Evolutionary conservation across 1,140 invertebrate genomes (phyloP), one percentile per base, ranked within the genome.

Genomic region (Steinernema khuongi): DNA sequence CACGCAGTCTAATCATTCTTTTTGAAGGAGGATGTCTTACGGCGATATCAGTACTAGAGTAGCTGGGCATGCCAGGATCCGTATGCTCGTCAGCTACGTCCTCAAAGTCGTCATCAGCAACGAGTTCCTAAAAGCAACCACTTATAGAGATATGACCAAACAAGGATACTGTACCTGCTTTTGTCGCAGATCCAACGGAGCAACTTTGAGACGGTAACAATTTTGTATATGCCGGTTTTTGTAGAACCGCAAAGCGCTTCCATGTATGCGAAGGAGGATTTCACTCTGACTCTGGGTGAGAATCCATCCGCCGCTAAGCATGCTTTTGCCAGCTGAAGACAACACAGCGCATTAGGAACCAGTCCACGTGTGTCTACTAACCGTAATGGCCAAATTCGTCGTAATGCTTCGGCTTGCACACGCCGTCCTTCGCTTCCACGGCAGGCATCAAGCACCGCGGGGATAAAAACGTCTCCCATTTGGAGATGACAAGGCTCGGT

Each of bases 381-480:
- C 83, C 84, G 70, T 81, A 74, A 41, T 81, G 85, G 19, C 84
- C 82, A 68, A 85, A 84, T 18, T 84, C 71, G 69, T 84, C 82
- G n/a, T 79, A 72, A 50, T 85, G 68, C 50, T 82, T 84, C 0
- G 71, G 71, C 32, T 81, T 70, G 67, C 84, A 85, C 0, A 85
- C 72, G 17, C 80, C 71, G 19, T 84, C 79, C 31, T 75, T 77
- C 1, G 70, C 44, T 73, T 83, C 82, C 14, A 84, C 80, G 0
- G 70, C 71, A 1, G 80, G 77, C 73, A 82, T 74, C 7, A 86
- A 77, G 66, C 66, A 75, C 1, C 82, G 71, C 1, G 82, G 84
- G 1, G 78, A 72, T 2, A 81, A 68, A 67, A 85, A 82, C 1
- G 83, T 83, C 44, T 84, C 82, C 82, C 82, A 84, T 67, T 80